Evolutionary conservation across 2,113 vertebrate genomes (phyloP).

Genomic region (Tychaedon coryphoeus): DNA sequence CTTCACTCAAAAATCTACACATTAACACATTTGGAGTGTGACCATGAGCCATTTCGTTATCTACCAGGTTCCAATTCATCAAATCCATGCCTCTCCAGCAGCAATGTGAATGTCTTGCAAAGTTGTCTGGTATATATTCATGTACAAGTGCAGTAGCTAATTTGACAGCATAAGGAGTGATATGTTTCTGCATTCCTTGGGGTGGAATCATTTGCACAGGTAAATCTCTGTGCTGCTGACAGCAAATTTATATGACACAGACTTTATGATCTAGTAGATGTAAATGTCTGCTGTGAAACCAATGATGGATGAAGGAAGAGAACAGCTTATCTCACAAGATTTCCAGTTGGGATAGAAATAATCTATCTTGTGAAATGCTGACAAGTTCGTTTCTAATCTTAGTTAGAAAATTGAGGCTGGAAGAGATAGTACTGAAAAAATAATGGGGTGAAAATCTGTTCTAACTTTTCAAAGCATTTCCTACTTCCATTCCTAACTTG

Average conservation of each 20-base stretch:
- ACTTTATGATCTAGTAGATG: constrained; percentile 39
- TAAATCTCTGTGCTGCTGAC: neutral
- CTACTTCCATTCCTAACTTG: neutral
- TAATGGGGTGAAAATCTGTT: constrained; percentile 29
- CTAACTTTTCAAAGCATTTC: constrained; percentile 32
- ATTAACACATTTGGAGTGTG: neutral
- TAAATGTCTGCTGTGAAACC: constrained; percentile 39
- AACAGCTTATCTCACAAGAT: constrained; percentile 20
- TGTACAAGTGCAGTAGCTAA: neutral
- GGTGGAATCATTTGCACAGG: neutral
- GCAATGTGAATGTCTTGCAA: neutral
- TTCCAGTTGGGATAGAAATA: constrained; percentile 36
- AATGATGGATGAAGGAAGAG: constrained; percentile 24
- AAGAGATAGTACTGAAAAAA: constrained; percentile 37
- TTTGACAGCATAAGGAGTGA: neutral
- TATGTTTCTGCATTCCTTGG: neutral
- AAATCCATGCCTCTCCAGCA: neutral
- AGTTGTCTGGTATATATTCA: neutral
- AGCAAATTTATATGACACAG: constrained; percentile 3
- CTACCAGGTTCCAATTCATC: neutral
- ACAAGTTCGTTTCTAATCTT: constrained; percentile 52
- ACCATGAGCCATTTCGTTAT: neutral
- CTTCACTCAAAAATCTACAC: neutral
- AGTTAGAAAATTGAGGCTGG: constrained; percentile 34
- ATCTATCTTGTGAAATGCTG: constrained; percentile 20